Evolutionary conservation across 2,888 invertebrate species (phyloP).

Genomic region (Alcis repandata): DNA sequence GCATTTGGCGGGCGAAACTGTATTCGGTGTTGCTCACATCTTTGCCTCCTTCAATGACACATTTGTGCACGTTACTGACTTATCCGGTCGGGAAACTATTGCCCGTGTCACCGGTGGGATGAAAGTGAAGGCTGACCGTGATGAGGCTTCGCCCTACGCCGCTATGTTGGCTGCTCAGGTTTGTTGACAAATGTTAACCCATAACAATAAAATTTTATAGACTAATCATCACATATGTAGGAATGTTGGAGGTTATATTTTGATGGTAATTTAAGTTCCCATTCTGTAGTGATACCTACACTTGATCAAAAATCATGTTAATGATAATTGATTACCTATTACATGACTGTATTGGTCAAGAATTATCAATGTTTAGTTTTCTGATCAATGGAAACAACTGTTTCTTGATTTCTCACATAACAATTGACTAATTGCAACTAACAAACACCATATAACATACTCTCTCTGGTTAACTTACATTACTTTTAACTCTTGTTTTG

Average conservation of each 20-base stretch:
- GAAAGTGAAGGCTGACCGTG: constrained; percentile 99
- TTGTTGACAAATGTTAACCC: constrained; percentile 47
- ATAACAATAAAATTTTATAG: neutral
- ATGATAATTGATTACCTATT: no score
- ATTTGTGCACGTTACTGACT: constrained; percentile 99
- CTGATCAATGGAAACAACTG: no score
- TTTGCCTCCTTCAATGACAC: constrained; percentile 99
- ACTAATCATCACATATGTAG: no score
- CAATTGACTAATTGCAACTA: no score
- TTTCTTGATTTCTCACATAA: no score
- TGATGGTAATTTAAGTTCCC: constrained; percentile 5
- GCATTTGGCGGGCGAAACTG: constrained; percentile 98
- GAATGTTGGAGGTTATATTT: constrained; percentile 67
- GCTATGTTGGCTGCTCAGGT: constrained; percentile 99
- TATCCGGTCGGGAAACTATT: constrained; percentile 98
- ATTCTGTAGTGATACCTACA: no score
- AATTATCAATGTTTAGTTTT: no score
- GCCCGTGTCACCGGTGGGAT: constrained; percentile 98
- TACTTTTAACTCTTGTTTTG: no score
- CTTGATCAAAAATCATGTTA: no score
- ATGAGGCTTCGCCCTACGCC: constrained; percentile 99
- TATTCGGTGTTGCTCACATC: constrained; percentile 99
- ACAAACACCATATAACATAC: no score
- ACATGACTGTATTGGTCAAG: no score
- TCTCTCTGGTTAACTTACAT: no score